Base-by-base conservation (phyloP, 2,888 invertebrate genomes). In the Lochmaea crataegi region DNA sequence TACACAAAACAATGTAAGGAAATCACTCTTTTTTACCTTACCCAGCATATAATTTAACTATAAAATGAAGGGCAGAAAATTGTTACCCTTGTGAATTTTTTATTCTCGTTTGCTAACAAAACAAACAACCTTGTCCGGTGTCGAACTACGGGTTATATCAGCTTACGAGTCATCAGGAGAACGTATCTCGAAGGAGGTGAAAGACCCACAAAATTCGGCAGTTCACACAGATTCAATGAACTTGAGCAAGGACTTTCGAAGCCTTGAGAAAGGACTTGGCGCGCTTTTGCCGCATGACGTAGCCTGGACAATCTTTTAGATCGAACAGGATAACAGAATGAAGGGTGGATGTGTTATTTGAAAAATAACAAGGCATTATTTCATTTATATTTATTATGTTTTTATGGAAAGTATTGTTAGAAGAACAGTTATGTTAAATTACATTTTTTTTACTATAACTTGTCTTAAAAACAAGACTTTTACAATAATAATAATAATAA, bases 181-280 rank as follows among this genome's bases (percentile, higher is more conserved):
- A 18, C 53, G n/a, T n/a, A 53, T 18, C 9, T 2, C 18, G 7
- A 16, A 53, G 3, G 53, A 53, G 53, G 53, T 53, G 16, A 9
- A 53, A 53, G 16, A 18, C 53, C 16, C 10, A 53, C 53, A 18
- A 53, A 53, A 53, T 16, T 53, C 53, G 16, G 53, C 10, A 16
- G 9, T 53, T 53, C 53, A 16, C 10, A 53, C 6, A 53, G 53
- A 53, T 53, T 53, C 53, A 53, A 53, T 53, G 53, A 53, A 53
- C 53, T 53, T 53, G 53, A 53, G 18, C 10, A 16, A 53, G 18
- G 53, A 18, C 16, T 18, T 53, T 9, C 18, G 18, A 16, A 53
- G 53, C 53, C 53, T 53, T 53, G 53, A 53, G 53, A 18, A 53
- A 53, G 53, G 53, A 53, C 53, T 53, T 53, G 53, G 53, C 53